A percentile compares a stretch with the other conserved stretches of the same genome.
Conservation (phyloP, 1,140 invertebrate genomes). For the Mamestra configurata region DNA sequence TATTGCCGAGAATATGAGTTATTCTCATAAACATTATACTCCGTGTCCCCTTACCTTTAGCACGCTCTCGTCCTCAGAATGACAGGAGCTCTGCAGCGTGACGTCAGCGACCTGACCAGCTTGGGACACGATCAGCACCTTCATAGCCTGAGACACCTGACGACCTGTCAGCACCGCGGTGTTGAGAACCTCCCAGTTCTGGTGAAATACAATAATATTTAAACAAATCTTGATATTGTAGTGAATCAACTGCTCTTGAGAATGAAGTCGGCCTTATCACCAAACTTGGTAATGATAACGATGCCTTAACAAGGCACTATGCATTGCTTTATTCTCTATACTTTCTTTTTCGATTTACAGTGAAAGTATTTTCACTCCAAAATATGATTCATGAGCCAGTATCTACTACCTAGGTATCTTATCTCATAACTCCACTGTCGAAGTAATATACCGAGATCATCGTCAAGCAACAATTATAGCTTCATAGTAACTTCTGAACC, state of each 20-base stretch:
- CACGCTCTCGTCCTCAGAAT: constrained; percentile 98
- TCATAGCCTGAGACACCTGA: constrained; percentile 98
- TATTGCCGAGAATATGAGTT: no score
- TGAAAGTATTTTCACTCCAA: no score
- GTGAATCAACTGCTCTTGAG: no score
- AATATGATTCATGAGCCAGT: no score
- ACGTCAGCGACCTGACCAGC: constrained; percentile 98
- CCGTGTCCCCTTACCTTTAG: constrained; percentile 97
- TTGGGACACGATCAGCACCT: constrained; percentile 98
- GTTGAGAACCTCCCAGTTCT: constrained; percentile 99
- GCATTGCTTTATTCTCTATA: no score
- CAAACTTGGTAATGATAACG: no score
- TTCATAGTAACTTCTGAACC: not conserved
- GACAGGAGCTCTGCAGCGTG: constrained; percentile 97
- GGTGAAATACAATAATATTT: constrained; percentile 75
- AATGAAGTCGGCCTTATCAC: no score
- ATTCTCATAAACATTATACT: no score
- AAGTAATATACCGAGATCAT: not conserved
- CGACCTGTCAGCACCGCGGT: constrained; percentile 97
- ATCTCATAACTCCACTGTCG: no score
- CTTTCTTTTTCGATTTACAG: no score
- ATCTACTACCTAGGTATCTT: no score
- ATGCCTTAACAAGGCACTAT: no score
- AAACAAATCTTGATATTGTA: not conserved
- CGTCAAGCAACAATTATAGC: not conserved